Base-by-base conservation (phyloP, 1,140 invertebrate genomes). In the Mylabris phalerata region DNA sequence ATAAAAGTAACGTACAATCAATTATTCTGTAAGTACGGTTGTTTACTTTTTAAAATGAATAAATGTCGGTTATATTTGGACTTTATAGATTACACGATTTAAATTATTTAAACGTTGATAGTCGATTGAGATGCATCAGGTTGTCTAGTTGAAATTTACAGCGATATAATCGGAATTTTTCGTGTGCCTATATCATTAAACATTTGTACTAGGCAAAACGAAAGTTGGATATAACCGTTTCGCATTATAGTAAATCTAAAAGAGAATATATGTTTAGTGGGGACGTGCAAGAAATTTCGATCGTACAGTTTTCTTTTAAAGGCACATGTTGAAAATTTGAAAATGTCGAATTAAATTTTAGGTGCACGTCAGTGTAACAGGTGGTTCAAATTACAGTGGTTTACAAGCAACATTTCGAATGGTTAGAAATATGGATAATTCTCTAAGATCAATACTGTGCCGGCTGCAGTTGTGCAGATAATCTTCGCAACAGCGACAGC, bases 361-460 rank as follows among this genome's bases (percentile, higher is more conserved):
- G 42, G 50, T 59, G 49, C 51, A 61, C 59, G 56, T 58, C 57
- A 52, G 50, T 48, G 62, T 64, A 64, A 64, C 62, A 64, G 60
- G 60, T 65, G 60, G 63, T 62, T 62, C 54, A 56, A 62, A 65
- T 65, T 65, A 62, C 63, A 60, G 57, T 58, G 60, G 60, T 62
- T 62, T 65, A 62, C 63, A 62, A 62, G 60, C 57, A 62, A 65
- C 54, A 62, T 52, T 60, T 50, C 56, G 45, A 55, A 59, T 49
- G 47, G 51, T 57, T 50, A 51, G 57, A 62, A 40, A 62, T 57
- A 62, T 60, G 50, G 60, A 59, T 60, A 65, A 62, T 65, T 65
- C 51, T 52, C 43, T 24, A 55, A 60, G 60, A 42, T n/a, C 11
- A 42, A 42, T 11, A 42, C 41, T 42, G 41, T 42, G 11, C 41